A percentile compares a stretch with the other conserved stretches of the same genome.
Conservation (phyloP, 2,888 invertebrate genomes). For the Cataglyphis livida region DNA sequence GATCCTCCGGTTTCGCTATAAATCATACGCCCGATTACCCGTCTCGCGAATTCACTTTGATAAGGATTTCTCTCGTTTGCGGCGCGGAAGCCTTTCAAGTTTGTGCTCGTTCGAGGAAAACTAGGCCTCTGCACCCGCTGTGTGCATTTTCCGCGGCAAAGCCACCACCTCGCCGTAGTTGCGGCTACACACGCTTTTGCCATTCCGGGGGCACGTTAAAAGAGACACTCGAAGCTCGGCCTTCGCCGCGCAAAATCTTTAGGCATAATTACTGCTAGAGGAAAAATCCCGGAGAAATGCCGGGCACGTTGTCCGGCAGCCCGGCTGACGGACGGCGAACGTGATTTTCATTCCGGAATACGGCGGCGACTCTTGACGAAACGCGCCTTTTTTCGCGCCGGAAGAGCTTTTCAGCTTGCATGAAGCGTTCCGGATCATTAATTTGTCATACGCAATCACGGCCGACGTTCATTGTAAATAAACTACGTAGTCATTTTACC, state of each 20-base stretch:
- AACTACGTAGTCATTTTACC: conserved; percentile 2
- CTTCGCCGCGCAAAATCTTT: conserved; percentile 60
- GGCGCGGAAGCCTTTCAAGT: conserved; percentile 29
- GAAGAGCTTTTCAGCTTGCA: conserved; percentile 41
- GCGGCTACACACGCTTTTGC: conserved; percentile 56
- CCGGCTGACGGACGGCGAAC: conserved; percentile 57
- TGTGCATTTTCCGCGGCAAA: conserved; percentile 11
- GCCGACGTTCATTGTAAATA: background rate
- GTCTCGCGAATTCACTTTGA: conserved; percentile 64
- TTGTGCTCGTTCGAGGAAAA: conserved; percentile 27
- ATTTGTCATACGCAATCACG: conserved; percentile 49
- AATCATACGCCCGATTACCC: conserved; percentile 75
- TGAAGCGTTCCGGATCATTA: conserved; percentile 37
- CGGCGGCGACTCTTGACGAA: conserved; percentile 28
- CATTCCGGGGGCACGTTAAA: conserved; percentile 55
- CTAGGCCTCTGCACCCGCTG: conserved; percentile 14
- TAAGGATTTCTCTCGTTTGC: conserved; percentile 60
- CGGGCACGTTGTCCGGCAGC: conserved; percentile 62
- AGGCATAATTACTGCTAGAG: conserved; percentile 64
- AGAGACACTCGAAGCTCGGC: conserved; percentile 60
- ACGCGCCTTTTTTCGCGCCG: conserved; percentile 46
- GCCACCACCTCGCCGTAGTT: background rate
- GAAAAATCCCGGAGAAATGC: conserved; percentile 61
- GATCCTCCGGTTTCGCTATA: conserved; percentile 67
- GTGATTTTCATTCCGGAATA: conserved; percentile 65